phyloP scores from a whole-genome alignment of 1,140 invertebrate species.

The Drosophila eugracilis region DNA sequence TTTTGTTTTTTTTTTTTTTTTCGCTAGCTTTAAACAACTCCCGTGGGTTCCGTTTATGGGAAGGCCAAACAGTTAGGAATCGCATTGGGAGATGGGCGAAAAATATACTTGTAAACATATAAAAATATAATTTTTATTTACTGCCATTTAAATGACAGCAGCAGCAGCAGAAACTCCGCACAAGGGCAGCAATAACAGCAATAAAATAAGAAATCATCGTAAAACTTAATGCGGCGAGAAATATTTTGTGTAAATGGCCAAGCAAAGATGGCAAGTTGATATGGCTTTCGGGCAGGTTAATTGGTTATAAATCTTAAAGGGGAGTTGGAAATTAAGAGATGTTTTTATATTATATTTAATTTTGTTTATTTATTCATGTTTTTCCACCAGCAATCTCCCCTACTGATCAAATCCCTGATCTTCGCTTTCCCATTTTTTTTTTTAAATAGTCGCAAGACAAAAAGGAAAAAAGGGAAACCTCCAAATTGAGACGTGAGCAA shows the following conservation, averaged over 20 bases:
- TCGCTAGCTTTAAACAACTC: constrained; percentile 24
- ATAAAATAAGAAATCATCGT: constrained; percentile 39
- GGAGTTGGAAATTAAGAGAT: not conserved
- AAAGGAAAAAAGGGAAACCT: constrained; percentile 43
- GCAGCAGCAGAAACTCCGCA: constrained; percentile 60
- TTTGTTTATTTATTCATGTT: not conserved
- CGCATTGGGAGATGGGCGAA: constrained; percentile 1
- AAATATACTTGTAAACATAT: constrained; percentile 31
- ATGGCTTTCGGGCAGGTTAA: constrained; percentile 19
- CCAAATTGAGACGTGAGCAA: constrained; percentile 56
- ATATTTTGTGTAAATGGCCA: constrained; percentile 32
- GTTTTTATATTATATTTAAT: too few species aligned
- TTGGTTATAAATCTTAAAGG: constrained; percentile 6
- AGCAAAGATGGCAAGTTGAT: constrained; percentile 6
- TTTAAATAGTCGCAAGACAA: constrained; percentile 39
- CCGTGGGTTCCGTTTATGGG: constrained; percentile 30
- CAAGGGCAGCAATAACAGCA: constrained; percentile 61
- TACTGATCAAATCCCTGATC: not conserved
- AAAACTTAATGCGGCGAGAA: constrained; percentile 46
- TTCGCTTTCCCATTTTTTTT: not conserved
- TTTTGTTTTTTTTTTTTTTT: constrained; percentile 52
- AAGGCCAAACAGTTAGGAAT: constrained; percentile 53
- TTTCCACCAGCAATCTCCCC: not conserved
- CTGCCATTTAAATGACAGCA: constrained; percentile 73
- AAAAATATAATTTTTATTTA: constrained; percentile 42